Percentiles rank a stretch among this genome's conserved stretches.
phyloP scores from a whole-genome alignment of 2,797 vertebrate genomes.

The Cetoscarus ocellatus region DNA sequence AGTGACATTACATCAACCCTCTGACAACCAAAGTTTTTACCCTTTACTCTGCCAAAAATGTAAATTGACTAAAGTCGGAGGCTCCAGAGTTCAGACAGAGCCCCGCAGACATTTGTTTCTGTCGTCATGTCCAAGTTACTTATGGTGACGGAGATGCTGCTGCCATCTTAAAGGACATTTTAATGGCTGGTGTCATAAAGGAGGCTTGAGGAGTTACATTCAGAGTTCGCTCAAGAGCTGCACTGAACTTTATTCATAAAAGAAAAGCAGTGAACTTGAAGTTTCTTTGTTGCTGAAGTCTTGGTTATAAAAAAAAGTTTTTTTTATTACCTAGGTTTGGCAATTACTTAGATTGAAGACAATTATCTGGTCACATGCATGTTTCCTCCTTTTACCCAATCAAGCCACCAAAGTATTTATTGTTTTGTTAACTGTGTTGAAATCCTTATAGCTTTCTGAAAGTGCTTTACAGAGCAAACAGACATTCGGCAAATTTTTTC shows the following conservation, averaged over 20 bases:
- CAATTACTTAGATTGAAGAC: too few relatives aligned
- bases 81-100: conserved; percentile 28
- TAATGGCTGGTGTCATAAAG: conserved; percentile 33
- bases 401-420: too few relatives aligned
- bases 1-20: conserved; percentile 45
- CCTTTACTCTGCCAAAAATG: conserved; percentile 32
- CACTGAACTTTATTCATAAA: background rate
- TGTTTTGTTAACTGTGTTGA: too few relatives aligned
- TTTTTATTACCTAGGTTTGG: too few relatives aligned
- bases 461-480: too few relatives aligned
- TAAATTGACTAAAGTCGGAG: conserved; percentile 38
- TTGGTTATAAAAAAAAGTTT: too few relatives aligned
- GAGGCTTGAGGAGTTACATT: background rate
- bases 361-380: too few relatives aligned
- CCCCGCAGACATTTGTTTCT: conserved; percentile 37
- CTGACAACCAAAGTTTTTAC: conserved; percentile 37
- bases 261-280: background rate
- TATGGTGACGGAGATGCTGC: conserved; percentile 47
- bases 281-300: too few relatives aligned
- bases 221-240: background rate
- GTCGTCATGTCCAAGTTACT: conserved; percentile 39
- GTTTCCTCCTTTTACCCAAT: too few relatives aligned
- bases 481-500: too few relatives aligned
- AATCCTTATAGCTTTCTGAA: too few relatives aligned
- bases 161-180: conserved; percentile 19